Conservation (phyloP, 2,888 invertebrate species). For the Blomia tropicalis region DNA sequence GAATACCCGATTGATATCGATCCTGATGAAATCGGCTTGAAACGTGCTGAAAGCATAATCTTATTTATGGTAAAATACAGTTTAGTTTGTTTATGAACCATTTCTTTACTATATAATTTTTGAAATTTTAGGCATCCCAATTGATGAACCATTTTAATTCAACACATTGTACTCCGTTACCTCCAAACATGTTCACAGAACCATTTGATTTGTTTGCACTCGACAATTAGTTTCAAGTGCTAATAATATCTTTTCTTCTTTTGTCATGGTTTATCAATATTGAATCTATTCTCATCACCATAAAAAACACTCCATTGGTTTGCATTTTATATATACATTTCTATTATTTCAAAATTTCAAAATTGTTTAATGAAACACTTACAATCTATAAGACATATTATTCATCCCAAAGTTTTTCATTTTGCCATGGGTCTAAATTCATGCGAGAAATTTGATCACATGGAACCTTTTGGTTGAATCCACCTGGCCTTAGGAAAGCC, state of each 20-base stretch:
- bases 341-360: too few species aligned
- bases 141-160: constrained; percentile 69
- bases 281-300: too few species aligned
- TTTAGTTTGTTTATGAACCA: background rate
- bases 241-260: too few species aligned
- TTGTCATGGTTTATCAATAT: too few species aligned
- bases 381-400: too few species aligned
- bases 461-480: constrained; percentile 27
- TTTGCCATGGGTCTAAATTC: constrained; percentile 26
- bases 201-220: constrained; percentile 40
- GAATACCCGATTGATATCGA: background rate
- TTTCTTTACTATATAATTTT: constrained; percentile 27
- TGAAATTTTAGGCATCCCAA: constrained; percentile 47
- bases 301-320: too few species aligned
- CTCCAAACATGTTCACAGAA: constrained; percentile 32
- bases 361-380: too few species aligned
- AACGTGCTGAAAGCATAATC: background rate
- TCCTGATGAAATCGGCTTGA: background rate
- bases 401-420: constrained; percentile 19
- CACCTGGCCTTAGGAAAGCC: constrained; percentile 26
- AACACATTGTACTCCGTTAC: constrained; percentile 66
- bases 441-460: constrained; percentile 27
- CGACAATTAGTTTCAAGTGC: background rate
- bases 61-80: constrained; percentile 1
- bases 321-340: too few species aligned